Percentiles rank a stretch among this genome's conserved stretches.
These are phyloP conservation scores for Lycia hirtaria DNA, from an alignment of 2,888 invertebrate species.

Conservation along the genomic window DNA sequence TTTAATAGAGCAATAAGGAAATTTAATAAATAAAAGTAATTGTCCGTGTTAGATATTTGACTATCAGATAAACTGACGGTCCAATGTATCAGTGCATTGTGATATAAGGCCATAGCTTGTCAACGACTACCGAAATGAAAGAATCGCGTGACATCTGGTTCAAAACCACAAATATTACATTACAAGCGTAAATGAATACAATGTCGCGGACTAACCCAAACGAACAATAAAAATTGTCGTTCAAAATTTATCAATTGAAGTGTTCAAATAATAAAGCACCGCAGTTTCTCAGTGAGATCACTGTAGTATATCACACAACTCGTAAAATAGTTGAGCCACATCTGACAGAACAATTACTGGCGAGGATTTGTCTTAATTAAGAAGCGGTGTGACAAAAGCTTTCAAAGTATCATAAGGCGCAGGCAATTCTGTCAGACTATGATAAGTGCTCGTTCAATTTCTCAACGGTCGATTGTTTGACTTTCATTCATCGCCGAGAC, in stretches of 20 bases:
- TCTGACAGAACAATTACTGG: slow-evolving; percentile 35
- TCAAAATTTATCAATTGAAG: slow-evolving; percentile 36
- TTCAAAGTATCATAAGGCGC: slow-evolving; percentile 30
- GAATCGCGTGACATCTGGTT: slow-evolving; percentile 36
- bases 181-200: slow-evolving; percentile 37
- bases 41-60: slow-evolving; percentile 20
- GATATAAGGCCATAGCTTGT: slow-evolving; percentile 15
- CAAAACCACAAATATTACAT: slow-evolving; percentile 32
- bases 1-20: slow-evolving; percentile 17
- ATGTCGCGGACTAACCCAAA: slow-evolving; percentile 30
- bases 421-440: slow-evolving; percentile 12
- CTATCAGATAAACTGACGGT: slow-evolving; percentile 11
- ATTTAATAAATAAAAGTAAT: slow-evolving; percentile 16
- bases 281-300: slow-evolving; percentile 39
- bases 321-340: slow-evolving; percentile 24
- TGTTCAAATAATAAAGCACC: slow-evolving; percentile 29
- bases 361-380: slow-evolving; percentile 36
- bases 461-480: slow-evolving; percentile 21
- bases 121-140: slow-evolving; percentile 22
- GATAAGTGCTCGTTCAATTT: slow-evolving; percentile 31
- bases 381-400: slow-evolving; percentile 30
- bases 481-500: slow-evolving; percentile 18
- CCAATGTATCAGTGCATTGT: not conserved
- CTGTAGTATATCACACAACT: slow-evolving; percentile 13
- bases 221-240: slow-evolving; percentile 21